Percentiles rank a stretch among this genome's conserved stretches.
Conservation (phyloP, 2,113 vertebrate genomes). For the Sinosuthora webbiana region DNA sequence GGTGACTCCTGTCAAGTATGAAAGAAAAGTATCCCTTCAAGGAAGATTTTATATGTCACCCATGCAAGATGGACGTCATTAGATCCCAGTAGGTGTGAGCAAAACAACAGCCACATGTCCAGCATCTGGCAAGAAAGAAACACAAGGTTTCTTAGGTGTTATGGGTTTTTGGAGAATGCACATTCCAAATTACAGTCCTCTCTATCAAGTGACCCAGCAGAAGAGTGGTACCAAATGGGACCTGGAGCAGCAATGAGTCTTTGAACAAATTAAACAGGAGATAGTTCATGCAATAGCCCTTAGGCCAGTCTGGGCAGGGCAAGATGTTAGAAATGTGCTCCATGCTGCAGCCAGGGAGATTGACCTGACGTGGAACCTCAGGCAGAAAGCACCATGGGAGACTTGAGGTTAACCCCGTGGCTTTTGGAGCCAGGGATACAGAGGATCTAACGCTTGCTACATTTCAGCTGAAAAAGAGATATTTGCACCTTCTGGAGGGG, state of each 20-base stretch:
- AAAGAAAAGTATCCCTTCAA: not conserved
- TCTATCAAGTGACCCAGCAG: not conserved
- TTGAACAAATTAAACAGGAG: not conserved
- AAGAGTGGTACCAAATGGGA: not conserved
- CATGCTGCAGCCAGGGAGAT: not conserved
- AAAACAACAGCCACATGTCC: not conserved
- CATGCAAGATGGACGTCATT: not conserved
- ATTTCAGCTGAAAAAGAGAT: not conserved
- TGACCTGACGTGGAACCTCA: rapidly evolving
- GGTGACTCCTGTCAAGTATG: not conserved
- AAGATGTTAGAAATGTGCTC: not conserved
- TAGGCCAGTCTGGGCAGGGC: not conserved
- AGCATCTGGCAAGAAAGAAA: not conserved
- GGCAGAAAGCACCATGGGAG: not conserved
- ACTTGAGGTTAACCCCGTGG: not conserved
- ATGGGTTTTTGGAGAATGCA: not conserved
- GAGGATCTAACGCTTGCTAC: not conserved
- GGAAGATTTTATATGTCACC: not conserved
- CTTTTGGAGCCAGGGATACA: not conserved
- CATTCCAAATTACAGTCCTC: not conserved
- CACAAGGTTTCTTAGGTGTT: not conserved
- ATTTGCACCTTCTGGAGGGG: not conserved
- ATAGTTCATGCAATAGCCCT: not conserved
- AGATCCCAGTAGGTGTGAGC: not conserved
- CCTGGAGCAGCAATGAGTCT: not conserved